Conservation (phyloP, 2,888 invertebrate genomes). For the Thereva nobilitata region DNA sequence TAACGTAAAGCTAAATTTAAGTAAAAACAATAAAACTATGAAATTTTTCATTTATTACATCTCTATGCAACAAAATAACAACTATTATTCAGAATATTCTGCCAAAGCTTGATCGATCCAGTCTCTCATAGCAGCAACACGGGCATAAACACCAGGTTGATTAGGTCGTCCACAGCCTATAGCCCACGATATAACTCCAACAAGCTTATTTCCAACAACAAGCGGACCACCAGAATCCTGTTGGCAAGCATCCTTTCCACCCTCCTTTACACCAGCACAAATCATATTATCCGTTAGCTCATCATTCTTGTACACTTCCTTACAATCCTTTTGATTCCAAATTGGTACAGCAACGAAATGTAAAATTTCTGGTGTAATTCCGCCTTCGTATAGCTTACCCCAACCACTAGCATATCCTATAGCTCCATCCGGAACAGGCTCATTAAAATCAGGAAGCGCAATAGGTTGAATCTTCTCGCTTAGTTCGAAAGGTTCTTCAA, state of each 20-base stretch:
- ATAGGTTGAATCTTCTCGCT: conserved; percentile 54
- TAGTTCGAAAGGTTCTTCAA: conserved; percentile 56
- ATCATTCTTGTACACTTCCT: conserved; percentile 34
- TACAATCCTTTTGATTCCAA: conserved; percentile 48
- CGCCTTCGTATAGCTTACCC: conserved; percentile 34
- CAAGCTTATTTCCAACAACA: conserved; percentile 7
- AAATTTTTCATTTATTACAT: too few species aligned
- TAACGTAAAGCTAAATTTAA: too few species aligned
- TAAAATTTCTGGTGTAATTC: conserved; percentile 17
- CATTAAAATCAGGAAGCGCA: conserved; percentile 11
- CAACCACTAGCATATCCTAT: conserved; percentile 38
- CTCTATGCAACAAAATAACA: too few species aligned
- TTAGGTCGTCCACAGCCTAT: conserved; percentile 26
- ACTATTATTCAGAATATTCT: too few species aligned
- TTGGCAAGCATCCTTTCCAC: conserved; percentile 49
- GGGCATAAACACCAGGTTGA: conserved; percentile 33
- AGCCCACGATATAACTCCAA: conserved; percentile 37
- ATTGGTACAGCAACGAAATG: conserved; percentile 22
- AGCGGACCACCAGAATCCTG: conserved; percentile 38
- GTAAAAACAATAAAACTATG: too few species aligned
- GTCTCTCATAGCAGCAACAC: conserved; percentile 20
- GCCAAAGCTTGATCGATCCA: conserved; percentile 30
- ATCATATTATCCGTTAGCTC: conserved; percentile 58
- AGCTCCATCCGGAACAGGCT: conserved; percentile 20
- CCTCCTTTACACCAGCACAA: conserved; percentile 60